Evolutionary conservation across 2,797 vertebrate species (phyloP).

Genomic region (Neosilurus hyrtlii): DNA sequence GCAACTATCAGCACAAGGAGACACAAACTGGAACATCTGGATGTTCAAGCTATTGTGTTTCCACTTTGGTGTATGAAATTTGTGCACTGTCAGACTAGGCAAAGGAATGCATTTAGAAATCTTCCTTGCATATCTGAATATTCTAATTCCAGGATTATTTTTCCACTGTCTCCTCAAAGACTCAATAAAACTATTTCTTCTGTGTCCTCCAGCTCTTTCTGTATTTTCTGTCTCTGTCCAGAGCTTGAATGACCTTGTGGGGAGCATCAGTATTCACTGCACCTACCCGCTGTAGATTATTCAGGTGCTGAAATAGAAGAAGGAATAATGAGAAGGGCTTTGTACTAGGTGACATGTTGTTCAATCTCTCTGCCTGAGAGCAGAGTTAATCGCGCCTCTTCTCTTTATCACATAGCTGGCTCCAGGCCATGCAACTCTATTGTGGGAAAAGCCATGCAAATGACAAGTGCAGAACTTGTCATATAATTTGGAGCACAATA

Average conservation of each 20-base stretch:
- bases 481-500: constrained; percentile 45
- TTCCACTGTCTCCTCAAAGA: neutral
- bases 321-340: constrained; percentile 51
- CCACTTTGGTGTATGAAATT: neutral
- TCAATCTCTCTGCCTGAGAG: constrained; percentile 62
- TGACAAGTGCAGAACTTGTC: constrained; percentile 45
- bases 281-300: constrained; percentile 61
- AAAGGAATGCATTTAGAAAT: neutral
- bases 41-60: constrained; percentile 4
- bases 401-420: constrained; percentile 51
- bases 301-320: constrained; percentile 58
- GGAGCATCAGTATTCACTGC: constrained; percentile 59
- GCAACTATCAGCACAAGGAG: constrained; percentile 25
- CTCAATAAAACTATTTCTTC: neutral
- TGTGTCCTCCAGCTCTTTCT: constrained; percentile 7
- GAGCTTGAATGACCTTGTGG: constrained; percentile 36
- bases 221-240: constrained; percentile 21
- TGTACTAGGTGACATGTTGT: constrained; percentile 58
- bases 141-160: neutral
- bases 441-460: constrained; percentile 40
- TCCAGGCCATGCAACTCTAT: constrained; percentile 17
- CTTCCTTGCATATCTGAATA: constrained; percentile 8
- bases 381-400: constrained; percentile 59
- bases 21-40: constrained; percentile 11
- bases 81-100: neutral